A percentile compares a stretch with the other conserved stretches of the same genome.
phyloP scores from a whole-genome alignment of 2,113 vertebrate genomes.

The Marmota monax region DNA sequence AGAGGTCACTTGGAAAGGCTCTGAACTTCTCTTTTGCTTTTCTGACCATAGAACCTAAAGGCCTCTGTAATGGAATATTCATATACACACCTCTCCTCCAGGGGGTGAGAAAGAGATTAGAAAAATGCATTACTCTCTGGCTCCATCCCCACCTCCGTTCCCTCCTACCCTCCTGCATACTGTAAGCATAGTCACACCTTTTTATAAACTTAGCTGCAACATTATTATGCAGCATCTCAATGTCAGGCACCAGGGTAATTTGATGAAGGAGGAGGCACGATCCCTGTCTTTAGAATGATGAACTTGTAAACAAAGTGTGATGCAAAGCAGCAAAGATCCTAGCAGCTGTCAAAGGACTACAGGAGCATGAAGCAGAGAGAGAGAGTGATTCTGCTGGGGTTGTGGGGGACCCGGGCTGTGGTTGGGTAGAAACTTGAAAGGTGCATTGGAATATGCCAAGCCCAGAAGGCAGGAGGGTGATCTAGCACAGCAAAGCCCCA shows the following conservation, averaged over 20 bases:
- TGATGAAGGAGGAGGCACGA: slow-evolving; percentile 67
- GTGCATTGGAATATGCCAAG: not conserved
- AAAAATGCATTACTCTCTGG: not conserved
- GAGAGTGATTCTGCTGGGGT: not conserved
- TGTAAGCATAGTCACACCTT: not conserved
- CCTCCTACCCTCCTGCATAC: not conserved
- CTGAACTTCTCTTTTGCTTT: slow-evolving; percentile 40
- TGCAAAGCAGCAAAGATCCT: not conserved
- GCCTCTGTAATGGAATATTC: slow-evolving; percentile 62
- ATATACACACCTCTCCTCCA: slow-evolving; percentile 65
- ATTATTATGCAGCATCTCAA: not conserved
- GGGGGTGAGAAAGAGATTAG: slow-evolving; percentile 42
- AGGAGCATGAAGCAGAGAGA: not conserved
- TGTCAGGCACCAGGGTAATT: not conserved
- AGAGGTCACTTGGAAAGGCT: slow-evolving; percentile 33
- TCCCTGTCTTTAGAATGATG: not conserved
- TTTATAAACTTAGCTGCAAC: slow-evolving; percentile 6
- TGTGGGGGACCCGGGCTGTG: not conserved
- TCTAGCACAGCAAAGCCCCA: not conserved
- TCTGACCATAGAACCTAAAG: slow-evolving; percentile 61
- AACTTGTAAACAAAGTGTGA: not conserved
- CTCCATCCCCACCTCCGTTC: not conserved
- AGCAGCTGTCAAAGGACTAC: not conserved
- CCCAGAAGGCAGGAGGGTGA: not conserved
- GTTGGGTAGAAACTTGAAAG: not conserved